Base-by-base conservation (phyloP, 1,140 invertebrate species). In the Procambarus clarkii region DNA sequence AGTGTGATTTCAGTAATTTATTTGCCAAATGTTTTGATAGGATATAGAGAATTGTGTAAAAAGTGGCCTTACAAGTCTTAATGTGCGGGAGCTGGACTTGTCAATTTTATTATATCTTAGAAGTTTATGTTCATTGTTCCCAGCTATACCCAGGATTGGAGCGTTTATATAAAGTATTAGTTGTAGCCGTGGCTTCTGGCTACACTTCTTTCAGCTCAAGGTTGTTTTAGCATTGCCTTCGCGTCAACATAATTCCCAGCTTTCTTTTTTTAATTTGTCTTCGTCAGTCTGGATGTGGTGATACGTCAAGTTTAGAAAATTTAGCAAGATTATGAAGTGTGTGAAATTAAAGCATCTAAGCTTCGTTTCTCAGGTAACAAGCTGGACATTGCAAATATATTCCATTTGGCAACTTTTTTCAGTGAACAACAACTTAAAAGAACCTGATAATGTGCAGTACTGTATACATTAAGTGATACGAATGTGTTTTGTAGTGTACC, bases 41-140 rank as follows among this genome's bases (percentile, higher is more conserved):
- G 69, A 24, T 9, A 7, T 74, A 74, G 69, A 24, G 69, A 74
- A 34, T 34, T 1, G 8, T 34, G 2, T 74, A 54, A 74, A 54
- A 74, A 74, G 69, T 74, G 69, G 69, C 69, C 69, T 74, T 34
- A 74, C 69, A 74, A 74, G 69, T 74, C 69, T 34, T 8, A 74
- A 34, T 34, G 69, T 74, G 60, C 60, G 18, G 21, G 18, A 64
- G 60, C 18, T 64, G 60, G 60, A 64, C 15, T 64, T 64, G 21
- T 64, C 8, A 9, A 69, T 34, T 24, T 74, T 74, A 34, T 74
- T 34, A 8, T 21, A 0, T 34, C 4, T 34, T 74, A 74, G 69
- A 34, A 74, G 7, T 18, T 74, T 34, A 1, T 24, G 3, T 34
- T n/a, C 69, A 74, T 34, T 74, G 5, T 74, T 11, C 34, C 69